Base-by-base conservation (phyloP, 1,140 invertebrate species). In the Nasonia vitripennis region DNA sequence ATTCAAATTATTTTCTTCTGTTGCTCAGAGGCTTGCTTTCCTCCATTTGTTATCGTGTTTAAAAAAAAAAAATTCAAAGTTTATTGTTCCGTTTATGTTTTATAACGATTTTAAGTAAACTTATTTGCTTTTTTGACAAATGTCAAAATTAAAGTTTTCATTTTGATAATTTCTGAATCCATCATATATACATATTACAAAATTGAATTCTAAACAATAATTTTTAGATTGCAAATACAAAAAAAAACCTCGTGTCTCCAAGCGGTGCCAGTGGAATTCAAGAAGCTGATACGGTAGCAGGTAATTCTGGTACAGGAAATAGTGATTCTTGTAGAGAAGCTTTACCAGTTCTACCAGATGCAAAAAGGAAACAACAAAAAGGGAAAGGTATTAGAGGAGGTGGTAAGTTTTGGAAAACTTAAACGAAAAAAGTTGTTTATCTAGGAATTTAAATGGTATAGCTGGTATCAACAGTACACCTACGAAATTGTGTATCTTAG, bases 121-220 rank as follows among this genome's bases (percentile, higher is more conserved):
- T 27, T 2, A 0, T 45, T 45, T 45, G 6, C 41, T 45, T 11
- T 45, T 45, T 9, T 41, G 37, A 45, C 10, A 45, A 45, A 9
- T 9, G 41, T 45, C 0, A 9, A 45, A 45, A 45, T 45, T 1
- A 45, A 45, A 45, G 9, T 45, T 45, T 1, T 45, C 11, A 45
- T 45, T 45, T 45, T 45, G 6, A 45, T 45, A 45, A 9, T 45
- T 45, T 9, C 1, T 10, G 41, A 9, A 45, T 45, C 9, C 41
- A 45, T 45, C 27, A 27, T 45, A 9, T 45, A 9, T 45, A 9
- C 6, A 27, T 45, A 1, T 45, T 10, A 9, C 5, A 45, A 45
- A 7, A 45, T 45, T 92, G 92, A 91, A 89, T 45, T 62, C 11
- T 82, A 83, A 86, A 45, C 41, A 45, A 34, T 23, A 27, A 67